phyloP scores from a whole-genome alignment of 1,140 invertebrate genomes.

The Calycopis cecrops region DNA sequence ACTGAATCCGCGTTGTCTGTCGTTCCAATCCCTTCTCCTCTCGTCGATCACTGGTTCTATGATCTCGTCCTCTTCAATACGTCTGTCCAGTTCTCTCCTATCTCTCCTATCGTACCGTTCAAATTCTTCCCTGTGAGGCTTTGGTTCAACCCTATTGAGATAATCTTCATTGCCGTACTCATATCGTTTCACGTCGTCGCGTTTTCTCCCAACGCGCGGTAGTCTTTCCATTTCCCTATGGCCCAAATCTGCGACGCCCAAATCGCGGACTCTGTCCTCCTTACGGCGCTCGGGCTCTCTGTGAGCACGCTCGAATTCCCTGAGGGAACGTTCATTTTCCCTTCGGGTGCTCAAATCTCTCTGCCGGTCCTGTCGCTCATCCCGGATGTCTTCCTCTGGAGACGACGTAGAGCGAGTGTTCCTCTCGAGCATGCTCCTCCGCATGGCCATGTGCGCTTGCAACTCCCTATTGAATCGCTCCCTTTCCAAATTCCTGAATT shows the following conservation, averaged over 20 bases:
- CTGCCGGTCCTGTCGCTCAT: slow-evolving; percentile 62
- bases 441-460: slow-evolving; percentile 68
- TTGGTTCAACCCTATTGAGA: slow-evolving; percentile 58
- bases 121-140: slow-evolving; percentile 53
- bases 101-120: slow-evolving; percentile 46
- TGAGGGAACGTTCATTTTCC: slow-evolving; percentile 63
- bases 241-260: slow-evolving; percentile 36
- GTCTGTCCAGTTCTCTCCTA: slow-evolving; percentile 54
- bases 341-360: slow-evolving; percentile 54
- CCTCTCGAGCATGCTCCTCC: slow-evolving; percentile 66
- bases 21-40: slow-evolving; percentile 57
- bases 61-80: slow-evolving; percentile 67
- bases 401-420: slow-evolving; percentile 72
- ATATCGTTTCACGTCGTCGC: slow-evolving; percentile 55
- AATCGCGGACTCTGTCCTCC: slow-evolving; percentile 51
- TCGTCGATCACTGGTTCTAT: slow-evolving; percentile 68
- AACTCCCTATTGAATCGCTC: slow-evolving; percentile 77
- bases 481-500: slow-evolving; percentile 85
- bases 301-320: slow-evolving; percentile 56
- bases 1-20: slow-evolving; percentile 62
- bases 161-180: slow-evolving; percentile 63
- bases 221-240: slow-evolving; percentile 61
- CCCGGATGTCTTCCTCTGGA: slow-evolving; percentile 66
- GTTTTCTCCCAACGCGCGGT: slow-evolving; percentile 58
- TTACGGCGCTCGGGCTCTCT: slow-evolving; percentile 57